Evolutionary conservation across 2,888 invertebrate genomes (phyloP).

Genomic region (Psylliodes chrysocephalus): DNA sequence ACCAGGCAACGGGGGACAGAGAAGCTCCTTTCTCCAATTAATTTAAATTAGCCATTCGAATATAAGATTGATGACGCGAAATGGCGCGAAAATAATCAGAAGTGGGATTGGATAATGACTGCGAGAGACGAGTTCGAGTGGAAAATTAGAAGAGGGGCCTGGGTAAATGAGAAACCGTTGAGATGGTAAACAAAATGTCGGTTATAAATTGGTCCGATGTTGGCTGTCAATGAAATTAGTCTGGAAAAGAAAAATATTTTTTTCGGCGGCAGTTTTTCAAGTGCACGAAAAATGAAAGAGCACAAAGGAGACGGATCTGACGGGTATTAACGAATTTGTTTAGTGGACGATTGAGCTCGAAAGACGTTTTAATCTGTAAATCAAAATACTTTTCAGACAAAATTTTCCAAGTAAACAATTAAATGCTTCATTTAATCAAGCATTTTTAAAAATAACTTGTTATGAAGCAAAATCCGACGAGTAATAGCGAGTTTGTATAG

Average conservation of each 20-base stretch:
- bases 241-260: slow-evolving; percentile 3
- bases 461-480: no score
- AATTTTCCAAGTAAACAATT: no score
- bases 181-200: slow-evolving; percentile 30
- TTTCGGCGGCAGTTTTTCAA: not conserved
- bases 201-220: slow-evolving; percentile 19
- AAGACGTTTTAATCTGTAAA: no score
- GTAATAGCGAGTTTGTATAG: no score
- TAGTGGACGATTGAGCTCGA: no score
- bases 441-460: no score
- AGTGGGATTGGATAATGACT: slow-evolving; percentile 35
- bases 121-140: slow-evolving; percentile 30
- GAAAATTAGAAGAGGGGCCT: slow-evolving; percentile 30
- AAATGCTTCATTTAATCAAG: no score
- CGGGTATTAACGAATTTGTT: no score
- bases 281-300: not conserved
- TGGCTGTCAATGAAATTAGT: slow-evolving; percentile 14
- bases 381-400: no score
- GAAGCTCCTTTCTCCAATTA: slow-evolving; percentile 20
- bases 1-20: not conserved
- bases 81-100: slow-evolving; percentile 34
- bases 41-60: slow-evolving; percentile 36
- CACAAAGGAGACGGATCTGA: not conserved
- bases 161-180: slow-evolving; percentile 21
- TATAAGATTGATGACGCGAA: slow-evolving; percentile 38